These are phyloP conservation scores for Tribolium madens DNA, from an alignment of 1,140 invertebrate genomes.

Conservation along the genomic window DNA sequence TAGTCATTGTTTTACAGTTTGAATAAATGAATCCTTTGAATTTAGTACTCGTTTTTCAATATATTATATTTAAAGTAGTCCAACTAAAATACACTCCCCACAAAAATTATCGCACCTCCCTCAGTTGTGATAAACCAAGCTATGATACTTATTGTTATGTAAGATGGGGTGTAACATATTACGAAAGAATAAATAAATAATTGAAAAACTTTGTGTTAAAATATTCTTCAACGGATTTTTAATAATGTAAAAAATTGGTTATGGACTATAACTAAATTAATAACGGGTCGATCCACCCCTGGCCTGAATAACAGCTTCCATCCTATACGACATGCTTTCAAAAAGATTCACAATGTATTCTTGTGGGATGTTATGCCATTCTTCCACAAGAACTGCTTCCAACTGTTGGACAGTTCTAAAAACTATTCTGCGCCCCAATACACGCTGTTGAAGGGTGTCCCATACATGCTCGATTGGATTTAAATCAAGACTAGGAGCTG, in stretches of 20 bases:
- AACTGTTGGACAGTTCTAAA: constrained; percentile 6
- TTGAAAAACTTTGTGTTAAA: no score
- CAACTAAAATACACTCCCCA: no score
- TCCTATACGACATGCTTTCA: neutral
- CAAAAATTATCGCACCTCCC: no score
- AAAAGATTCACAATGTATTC: neutral
- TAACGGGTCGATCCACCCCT: neutral
- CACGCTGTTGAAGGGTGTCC: constrained; percentile 55
- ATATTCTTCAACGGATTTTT: no score
- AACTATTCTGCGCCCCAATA: constrained; percentile 21
- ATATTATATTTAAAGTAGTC: no score
- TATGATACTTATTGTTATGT: no score
- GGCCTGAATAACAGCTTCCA: neutral
- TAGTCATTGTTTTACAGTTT: constrained; percentile 38
- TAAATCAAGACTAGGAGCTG: constrained; percentile 51
- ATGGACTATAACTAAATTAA: neutral
- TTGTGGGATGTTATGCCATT: constrained; percentile 2
- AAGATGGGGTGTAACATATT: no score
- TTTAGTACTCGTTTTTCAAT: no score
- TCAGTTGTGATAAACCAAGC: no score
- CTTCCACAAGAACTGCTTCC: neutral
- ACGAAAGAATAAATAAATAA: no score
- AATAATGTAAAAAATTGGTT: no score
- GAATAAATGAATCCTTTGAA: no score
- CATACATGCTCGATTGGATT: constrained; percentile 65